Evolutionary conservation across 37 sponge, comb jelly and placozoan species (phyloP).

Genomic region (Geodia barretti): DNA sequence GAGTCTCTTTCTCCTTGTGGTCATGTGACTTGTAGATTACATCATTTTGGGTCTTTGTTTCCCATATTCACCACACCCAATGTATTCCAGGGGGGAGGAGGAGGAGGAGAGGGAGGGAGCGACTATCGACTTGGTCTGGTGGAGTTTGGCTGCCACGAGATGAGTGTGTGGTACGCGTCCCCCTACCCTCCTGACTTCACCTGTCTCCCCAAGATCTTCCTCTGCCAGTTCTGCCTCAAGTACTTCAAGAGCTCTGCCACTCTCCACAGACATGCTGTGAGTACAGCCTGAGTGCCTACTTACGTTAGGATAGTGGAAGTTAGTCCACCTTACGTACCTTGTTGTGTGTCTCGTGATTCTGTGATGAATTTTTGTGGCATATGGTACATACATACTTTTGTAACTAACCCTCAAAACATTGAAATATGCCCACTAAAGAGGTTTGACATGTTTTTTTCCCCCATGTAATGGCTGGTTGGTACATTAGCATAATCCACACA

Average conservation of each 20-base stretch:
- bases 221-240: conserved; percentile 86
- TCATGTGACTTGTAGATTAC: neutral
- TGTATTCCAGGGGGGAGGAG: neutral
- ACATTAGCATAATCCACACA: too few species aligned
- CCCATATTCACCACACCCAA: neutral
- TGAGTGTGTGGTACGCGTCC: conserved; percentile 76
- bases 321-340: too few species aligned
- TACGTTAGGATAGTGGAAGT: too few species aligned
- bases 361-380: too few species aligned
- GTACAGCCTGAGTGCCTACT: conserved; percentile 1
- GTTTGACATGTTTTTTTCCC: too few species aligned
- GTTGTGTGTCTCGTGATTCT: too few species aligned
- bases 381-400: too few species aligned
- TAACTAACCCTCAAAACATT: too few species aligned
- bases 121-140: conserved; percentile 44
- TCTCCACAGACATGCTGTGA: conserved; percentile 54
- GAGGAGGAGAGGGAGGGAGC: neutral
- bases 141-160: conserved; percentile 70
- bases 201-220: conserved; percentile 58
- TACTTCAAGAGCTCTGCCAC: conserved; percentile 75
- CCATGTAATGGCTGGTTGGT: too few species aligned
- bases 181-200: conserved; percentile 85
- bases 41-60: neutral
- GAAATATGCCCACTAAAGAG: too few species aligned
- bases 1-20: neutral